Percentiles rank a stretch among this genome's conserved stretches.
Conservation (phyloP, 2,797 vertebrate species). For the Manis javanica region DNA sequence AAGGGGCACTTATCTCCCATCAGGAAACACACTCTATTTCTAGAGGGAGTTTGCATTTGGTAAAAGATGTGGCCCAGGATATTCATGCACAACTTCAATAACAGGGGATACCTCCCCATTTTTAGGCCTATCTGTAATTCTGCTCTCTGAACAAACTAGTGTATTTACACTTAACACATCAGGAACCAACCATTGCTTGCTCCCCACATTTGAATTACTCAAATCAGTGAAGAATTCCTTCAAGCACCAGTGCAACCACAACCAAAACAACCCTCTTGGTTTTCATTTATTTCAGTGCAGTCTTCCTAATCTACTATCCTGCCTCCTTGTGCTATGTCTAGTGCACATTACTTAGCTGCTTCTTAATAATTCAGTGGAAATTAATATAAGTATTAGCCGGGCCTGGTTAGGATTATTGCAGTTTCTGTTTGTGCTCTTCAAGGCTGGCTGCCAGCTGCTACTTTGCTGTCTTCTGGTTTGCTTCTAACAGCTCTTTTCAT, state of each 20-base stretch:
- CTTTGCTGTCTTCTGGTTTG: not conserved
- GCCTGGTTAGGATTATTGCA: not conserved
- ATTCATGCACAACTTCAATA: not conserved
- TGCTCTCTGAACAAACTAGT: not conserved
- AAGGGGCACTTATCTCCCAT: not conserved
- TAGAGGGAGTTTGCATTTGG: not conserved
- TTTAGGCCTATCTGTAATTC: not conserved
- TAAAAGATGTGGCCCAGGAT: not conserved
- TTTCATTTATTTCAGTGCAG: not conserved
- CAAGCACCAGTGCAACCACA: not conserved
- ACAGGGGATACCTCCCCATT: not conserved
- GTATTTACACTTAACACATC: not conserved
- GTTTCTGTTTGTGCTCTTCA: not conserved
- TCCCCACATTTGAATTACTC: not conserved
- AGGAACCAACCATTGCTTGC: not conserved
- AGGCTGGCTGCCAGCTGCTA: not conserved
- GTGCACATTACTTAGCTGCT: not conserved
- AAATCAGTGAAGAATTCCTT: not conserved
- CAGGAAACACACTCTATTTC: not conserved
- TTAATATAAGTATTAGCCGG: accelerated
- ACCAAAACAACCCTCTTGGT: not conserved
- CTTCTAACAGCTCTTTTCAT: not conserved
- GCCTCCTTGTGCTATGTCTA: not conserved
- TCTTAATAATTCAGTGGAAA: not conserved
- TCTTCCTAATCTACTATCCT: not conserved